Conservation (phyloP, 2,888 invertebrate genomes). For the Erebia palarica region DNA sequence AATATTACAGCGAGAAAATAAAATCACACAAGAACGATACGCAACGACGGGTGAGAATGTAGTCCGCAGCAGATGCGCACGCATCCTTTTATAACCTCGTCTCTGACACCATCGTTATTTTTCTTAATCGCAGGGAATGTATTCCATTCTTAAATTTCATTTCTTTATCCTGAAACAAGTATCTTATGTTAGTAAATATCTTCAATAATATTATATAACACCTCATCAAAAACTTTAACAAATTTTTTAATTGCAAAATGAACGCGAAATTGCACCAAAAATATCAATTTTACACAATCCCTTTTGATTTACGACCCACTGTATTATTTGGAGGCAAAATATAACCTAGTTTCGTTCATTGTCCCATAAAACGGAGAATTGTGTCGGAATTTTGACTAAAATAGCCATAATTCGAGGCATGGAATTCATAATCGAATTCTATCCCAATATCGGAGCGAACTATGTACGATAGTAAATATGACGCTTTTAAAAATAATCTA, state of each 20-base stretch:
- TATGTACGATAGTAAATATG: conserved; percentile 8
- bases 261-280: conserved; percentile 6
- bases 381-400: conserved; percentile 23
- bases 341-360: conserved; percentile 25
- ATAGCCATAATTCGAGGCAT: conserved; percentile 21
- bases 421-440: conserved; percentile 25
- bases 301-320: conserved; percentile 12
- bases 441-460: conserved; percentile 16
- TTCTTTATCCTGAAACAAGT: too few relatives aligned
- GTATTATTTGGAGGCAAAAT: conserved; percentile 17
- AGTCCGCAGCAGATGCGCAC: too few relatives aligned
- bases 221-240: background rate
- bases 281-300: conserved; percentile 16
- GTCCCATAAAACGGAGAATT: conserved; percentile 17
- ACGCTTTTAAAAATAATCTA: conserved; percentile 3
- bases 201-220: background rate
- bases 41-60: too few relatives aligned
- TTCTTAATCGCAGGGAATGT: too few relatives aligned
- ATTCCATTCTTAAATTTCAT: too few relatives aligned
- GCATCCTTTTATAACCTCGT: too few relatives aligned
- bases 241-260: conserved; percentile 2
- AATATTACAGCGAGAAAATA: too few relatives aligned
- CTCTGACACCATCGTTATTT: too few relatives aligned
- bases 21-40: too few relatives aligned
- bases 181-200: too few relatives aligned